Evolutionary conservation across 2,888 invertebrate genomes (phyloP), one percentile per base, ranked within the genome.

Genomic region (Axea sp.): DNA sequence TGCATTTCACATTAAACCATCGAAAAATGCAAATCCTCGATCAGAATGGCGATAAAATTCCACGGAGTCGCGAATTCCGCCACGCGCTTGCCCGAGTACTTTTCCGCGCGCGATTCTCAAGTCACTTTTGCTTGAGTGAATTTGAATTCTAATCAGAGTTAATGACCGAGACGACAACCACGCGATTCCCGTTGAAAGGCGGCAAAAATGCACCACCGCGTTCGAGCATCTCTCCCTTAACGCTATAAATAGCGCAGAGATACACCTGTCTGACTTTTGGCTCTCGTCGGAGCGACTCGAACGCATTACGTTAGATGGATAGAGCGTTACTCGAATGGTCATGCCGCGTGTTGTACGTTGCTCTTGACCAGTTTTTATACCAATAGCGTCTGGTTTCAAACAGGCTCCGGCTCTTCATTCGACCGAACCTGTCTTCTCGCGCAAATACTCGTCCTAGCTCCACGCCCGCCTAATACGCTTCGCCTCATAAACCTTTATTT

Each of bases 341-440:
- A 35, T 41, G 43, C 64, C 37, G 47, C 53, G 51, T 51, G 74
- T n/a, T n/a, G n/a, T 53, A 65, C 53, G 51, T 35, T 69, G 69
- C 74, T 74, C 74, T 74, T 74, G 74, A 74, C 74, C 74, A 74
- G 74, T 74, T 69, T 74, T 74, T 74, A 74, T 69, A 69, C 55
- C 75, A 62, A 45, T 67, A 73, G 67, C 49, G 73, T 73, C 67
- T 73, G 73, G 67, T 73, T 73, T 68, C 17, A 67, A 73, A 73
- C 73, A 57, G 73, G 73, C 73, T 68, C 60, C 53, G 43, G 49
- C 17, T 49, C 53, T 64, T 59, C 64, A 64, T 12, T 49, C 57
- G 31, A 3, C 28, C 39, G 45, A 65, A 65, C 65, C 72, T 59
- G 65, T 65, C 72, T 43, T 51, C 64, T 19, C 51, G 19, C 19